These are phyloP conservation scores for Netelia melanura DNA, from an alignment of 2,888 invertebrate species.

Conservation along the genomic window DNA sequence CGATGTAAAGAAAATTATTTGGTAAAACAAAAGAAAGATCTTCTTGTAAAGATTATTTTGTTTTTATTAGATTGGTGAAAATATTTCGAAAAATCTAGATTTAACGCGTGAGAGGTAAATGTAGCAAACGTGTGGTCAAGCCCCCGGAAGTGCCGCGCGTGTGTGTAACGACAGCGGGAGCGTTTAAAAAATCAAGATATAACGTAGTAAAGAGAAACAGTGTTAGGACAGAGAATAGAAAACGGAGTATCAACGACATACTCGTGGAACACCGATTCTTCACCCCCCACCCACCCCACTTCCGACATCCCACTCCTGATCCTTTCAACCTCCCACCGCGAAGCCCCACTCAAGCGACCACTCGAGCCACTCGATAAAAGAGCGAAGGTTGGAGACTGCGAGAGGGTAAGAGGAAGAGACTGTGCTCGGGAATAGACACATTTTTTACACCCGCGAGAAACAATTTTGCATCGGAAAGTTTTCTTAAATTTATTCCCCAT, in stretches of 20 bases:
- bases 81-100: too few relatives aligned
- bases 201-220: constrained; percentile 4
- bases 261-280: constrained; percentile 31
- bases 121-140: neutral
- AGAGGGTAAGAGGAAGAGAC: constrained; percentile 69
- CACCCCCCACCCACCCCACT: constrained; percentile 40
- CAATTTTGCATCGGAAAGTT: constrained; percentile 21
- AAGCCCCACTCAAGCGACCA: constrained; percentile 55
- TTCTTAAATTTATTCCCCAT: neutral
- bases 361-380: constrained; percentile 66
- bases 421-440: constrained; percentile 64
- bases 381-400: constrained; percentile 65
- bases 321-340: constrained; percentile 40
- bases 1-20: constrained; percentile 1
- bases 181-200: neutral
- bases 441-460: constrained; percentile 41
- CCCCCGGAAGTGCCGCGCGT: constrained; percentile 61
- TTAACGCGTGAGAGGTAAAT: neutral
- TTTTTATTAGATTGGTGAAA: too few relatives aligned
- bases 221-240: constrained; percentile 12
- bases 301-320: constrained; percentile 38
- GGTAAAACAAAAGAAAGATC: neutral
- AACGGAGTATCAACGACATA: constrained; percentile 32
- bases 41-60: neutral
- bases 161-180: constrained; percentile 46